Evolutionary conservation across 2,888 invertebrate species (phyloP).

Genomic region (Conchocele bisecta): DNA sequence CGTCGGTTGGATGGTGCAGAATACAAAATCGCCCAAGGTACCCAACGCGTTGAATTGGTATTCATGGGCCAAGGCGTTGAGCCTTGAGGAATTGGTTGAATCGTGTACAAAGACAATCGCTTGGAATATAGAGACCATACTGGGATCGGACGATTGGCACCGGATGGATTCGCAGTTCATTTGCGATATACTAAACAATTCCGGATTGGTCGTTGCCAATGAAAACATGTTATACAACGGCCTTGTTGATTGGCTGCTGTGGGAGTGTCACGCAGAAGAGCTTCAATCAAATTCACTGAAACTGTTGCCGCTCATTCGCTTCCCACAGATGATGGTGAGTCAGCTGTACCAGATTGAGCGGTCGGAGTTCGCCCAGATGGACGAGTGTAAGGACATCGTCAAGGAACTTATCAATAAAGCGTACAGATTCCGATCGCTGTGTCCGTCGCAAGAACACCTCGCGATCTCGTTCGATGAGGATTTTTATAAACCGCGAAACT

Average conservation of each 20-base stretch:
- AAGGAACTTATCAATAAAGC: constrained; percentile 78
- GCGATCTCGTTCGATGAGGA: constrained; percentile 73
- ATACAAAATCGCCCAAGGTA: constrained; percentile 79
- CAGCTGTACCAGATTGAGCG: constrained; percentile 77
- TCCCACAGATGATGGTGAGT: constrained; percentile 81
- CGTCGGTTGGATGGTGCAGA: constrained; percentile 81
- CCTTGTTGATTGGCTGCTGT: constrained; percentile 75
- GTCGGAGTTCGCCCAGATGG: constrained; percentile 61
- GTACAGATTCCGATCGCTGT: constrained; percentile 81
- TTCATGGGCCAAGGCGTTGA: constrained; percentile 82
- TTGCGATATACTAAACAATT: constrained; percentile 77
- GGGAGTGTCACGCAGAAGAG: constrained; percentile 62
- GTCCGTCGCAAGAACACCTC: constrained; percentile 76
- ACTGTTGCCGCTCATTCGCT: constrained; percentile 80
- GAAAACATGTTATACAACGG: constrained; percentile 77
- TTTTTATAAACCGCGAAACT: constrained; percentile 81
- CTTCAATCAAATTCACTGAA: constrained; percentile 63
- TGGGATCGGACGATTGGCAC: constrained; percentile 79
- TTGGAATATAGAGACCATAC: constrained; percentile 80
- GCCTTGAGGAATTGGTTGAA: constrained; percentile 74
- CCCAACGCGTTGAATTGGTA: constrained; percentile 82
- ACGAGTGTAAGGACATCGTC: constrained; percentile 64
- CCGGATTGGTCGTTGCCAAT: constrained; percentile 78
- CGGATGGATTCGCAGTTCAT: constrained; percentile 81
- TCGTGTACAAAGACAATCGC: constrained; percentile 81